Evolutionary conservation across 2,888 invertebrate genomes (phyloP).

Genomic region (Falcaria lacertinaria): DNA sequence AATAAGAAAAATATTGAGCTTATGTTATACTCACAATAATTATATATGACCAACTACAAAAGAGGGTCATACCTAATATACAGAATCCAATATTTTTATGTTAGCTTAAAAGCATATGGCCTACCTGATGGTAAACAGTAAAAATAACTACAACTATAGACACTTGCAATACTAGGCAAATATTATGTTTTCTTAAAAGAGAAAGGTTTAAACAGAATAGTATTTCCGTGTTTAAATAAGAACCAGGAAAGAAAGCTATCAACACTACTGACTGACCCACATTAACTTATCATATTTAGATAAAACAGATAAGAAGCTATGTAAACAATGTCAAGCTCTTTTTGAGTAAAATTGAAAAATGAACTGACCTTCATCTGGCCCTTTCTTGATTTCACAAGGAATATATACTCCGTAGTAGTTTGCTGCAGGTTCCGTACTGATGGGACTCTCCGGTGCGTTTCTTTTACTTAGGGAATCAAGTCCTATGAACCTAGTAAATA

Average conservation of each 20-base stretch:
- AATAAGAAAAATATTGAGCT: no score
- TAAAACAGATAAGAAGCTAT: constrained; percentile 7
- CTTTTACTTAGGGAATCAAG: constrained; percentile 58
- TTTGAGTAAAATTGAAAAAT: constrained; percentile 5
- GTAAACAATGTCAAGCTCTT: constrained; percentile 7
- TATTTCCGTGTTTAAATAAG: neutral
- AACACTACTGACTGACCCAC: constrained; percentile 27
- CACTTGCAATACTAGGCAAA: no score
- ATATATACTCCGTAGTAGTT: constrained; percentile 75
- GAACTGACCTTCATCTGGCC: constrained; percentile 68
- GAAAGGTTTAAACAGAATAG: no score
- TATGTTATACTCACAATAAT: no score
- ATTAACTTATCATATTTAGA: constrained; percentile 13
- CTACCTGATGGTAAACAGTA: no score
- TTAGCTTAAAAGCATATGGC: no score
- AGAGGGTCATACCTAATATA: no score
- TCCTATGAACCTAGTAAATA: constrained; percentile 60
- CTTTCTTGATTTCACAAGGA: constrained; percentile 75
- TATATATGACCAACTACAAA: no score
- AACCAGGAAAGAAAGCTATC: constrained; percentile 10
- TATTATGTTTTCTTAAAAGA: neutral
- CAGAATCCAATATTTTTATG: no score
- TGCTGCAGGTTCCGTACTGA: constrained; percentile 44
- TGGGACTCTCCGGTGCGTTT: constrained; percentile 45
- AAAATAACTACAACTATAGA: no score